Evolutionary conservation across 2,888 invertebrate species (phyloP).

Genomic region (Pristionchus japonicus): DNA sequence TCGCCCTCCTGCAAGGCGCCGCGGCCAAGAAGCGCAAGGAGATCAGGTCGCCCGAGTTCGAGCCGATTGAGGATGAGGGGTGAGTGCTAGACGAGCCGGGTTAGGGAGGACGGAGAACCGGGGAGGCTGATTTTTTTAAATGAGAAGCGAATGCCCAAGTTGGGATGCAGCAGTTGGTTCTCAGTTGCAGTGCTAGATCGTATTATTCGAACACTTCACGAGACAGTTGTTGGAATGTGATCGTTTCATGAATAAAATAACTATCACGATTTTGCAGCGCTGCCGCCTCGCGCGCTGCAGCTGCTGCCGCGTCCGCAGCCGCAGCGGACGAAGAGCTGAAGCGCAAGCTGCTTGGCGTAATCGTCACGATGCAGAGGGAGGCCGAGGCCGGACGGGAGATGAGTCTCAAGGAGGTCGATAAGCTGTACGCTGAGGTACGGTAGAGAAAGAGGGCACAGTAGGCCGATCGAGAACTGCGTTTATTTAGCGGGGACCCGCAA

Average conservation of each 20-base stretch:
- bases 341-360: constrained; percentile 40
- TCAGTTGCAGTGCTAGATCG: no score
- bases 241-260: no score
- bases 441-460: neutral
- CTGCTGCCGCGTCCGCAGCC: neutral
- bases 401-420: neutral
- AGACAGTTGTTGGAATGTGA: no score
- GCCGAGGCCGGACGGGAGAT: neutral
- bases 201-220: no score
- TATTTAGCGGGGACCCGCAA: no score
- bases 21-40: neutral
- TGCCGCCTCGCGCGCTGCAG: neutral
- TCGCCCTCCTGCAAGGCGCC: neutral
- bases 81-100: neutral
- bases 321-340: neutral
- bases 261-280: neutral
- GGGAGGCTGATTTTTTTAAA: no score
- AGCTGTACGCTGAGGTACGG: constrained; percentile 37
- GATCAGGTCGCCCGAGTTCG: neutral
- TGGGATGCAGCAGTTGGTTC: no score
- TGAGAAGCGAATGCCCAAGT: no score
- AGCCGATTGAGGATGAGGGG: constrained; percentile 32
- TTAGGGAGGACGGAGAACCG: neutral
- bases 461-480: no score
- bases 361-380: constrained; percentile 20